Evolutionary conservation across 2,888 invertebrate species (phyloP).

Genomic region (Sarcophaga rosellei): DNA sequence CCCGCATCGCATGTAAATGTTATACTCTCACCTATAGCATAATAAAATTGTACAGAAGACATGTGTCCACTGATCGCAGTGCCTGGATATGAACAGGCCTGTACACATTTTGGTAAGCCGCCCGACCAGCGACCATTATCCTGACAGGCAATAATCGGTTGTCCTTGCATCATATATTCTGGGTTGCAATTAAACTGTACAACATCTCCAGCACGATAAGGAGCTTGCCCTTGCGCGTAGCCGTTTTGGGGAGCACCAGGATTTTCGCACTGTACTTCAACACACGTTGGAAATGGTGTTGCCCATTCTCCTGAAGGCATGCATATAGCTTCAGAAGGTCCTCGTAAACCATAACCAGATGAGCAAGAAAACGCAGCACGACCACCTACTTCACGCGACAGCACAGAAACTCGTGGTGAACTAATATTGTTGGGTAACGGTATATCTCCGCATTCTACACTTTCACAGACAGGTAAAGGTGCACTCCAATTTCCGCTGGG

Average conservation of each 20-base stretch:
- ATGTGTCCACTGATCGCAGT: slow-evolving; percentile 92
- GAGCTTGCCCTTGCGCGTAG: slow-evolving; percentile 89
- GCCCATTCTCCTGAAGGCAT: slow-evolving; percentile 91
- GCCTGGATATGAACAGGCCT: slow-evolving; percentile 91
- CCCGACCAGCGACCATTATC: slow-evolving; percentile 93
- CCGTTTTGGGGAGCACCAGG: slow-evolving; percentile 89
- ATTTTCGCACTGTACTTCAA: slow-evolving; percentile 90
- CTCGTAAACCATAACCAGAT: slow-evolving; percentile 88
- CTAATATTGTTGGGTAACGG: slow-evolving; percentile 83
- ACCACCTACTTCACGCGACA: slow-evolving; percentile 91
- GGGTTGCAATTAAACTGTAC: slow-evolving; percentile 94
- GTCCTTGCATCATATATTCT: slow-evolving; percentile 94
- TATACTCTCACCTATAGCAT: slow-evolving; percentile 92
- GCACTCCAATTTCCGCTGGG: slow-evolving; percentile 94
- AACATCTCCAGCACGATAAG: slow-evolving; percentile 91
- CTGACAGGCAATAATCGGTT: slow-evolving; percentile 94
- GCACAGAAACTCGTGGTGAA: slow-evolving; percentile 87
- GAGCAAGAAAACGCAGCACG: slow-evolving; percentile 90
- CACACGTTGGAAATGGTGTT: slow-evolving; percentile 88
- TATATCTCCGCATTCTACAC: slow-evolving; percentile 92
- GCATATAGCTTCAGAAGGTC: slow-evolving; percentile 89
- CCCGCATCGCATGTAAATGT: slow-evolving; percentile 92
- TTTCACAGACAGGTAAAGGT: slow-evolving; percentile 91
- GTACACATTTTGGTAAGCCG: slow-evolving; percentile 91
- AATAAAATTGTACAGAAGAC: slow-evolving; percentile 94